Conservation (phyloP, 2,797 vertebrate species). For the Thunnus albacares region DNA sequence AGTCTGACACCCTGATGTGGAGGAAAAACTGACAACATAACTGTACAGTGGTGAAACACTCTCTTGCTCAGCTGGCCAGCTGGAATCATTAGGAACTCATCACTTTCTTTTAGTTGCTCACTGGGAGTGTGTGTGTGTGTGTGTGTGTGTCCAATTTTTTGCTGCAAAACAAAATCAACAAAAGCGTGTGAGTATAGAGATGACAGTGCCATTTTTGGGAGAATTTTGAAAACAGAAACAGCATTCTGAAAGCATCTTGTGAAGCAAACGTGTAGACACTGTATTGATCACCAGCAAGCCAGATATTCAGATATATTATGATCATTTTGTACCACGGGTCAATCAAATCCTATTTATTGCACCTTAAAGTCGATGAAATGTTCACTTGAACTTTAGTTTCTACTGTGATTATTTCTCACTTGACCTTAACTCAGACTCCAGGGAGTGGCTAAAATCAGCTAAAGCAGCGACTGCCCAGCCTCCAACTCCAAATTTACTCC, state of each 20-base stretch:
- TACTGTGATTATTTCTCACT: constrained; percentile 28
- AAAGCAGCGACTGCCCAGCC: not conserved
- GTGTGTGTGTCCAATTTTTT: constrained; percentile 5
- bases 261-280: constrained; percentile 37
- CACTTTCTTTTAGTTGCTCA: constrained; percentile 48
- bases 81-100: constrained; percentile 73
- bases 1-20: constrained; percentile 72
- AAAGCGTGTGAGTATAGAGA: constrained; percentile 15
- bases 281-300: constrained; percentile 50
- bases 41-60: constrained; percentile 62
- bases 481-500: constrained; percentile 46
- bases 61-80: constrained; percentile 61
- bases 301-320: not conserved
- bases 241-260: constrained; percentile 25
- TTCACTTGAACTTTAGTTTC: constrained; percentile 17
- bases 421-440: constrained; percentile 21
- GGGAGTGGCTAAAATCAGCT: constrained; percentile 25
- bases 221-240: constrained; percentile 31
- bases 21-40: constrained; percentile 74
- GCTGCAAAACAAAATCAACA: constrained; percentile 28
- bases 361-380: not conserved
- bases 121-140: constrained; percentile 21
- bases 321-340: constrained; percentile 17
- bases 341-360: constrained; percentile 23
- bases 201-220: constrained; percentile 32